A percentile compares a stretch with the other conserved stretches of the same genome.
Evolutionary conservation across 2,113 vertebrate species (phyloP).

Genomic region (Orycteropus afer): DNA sequence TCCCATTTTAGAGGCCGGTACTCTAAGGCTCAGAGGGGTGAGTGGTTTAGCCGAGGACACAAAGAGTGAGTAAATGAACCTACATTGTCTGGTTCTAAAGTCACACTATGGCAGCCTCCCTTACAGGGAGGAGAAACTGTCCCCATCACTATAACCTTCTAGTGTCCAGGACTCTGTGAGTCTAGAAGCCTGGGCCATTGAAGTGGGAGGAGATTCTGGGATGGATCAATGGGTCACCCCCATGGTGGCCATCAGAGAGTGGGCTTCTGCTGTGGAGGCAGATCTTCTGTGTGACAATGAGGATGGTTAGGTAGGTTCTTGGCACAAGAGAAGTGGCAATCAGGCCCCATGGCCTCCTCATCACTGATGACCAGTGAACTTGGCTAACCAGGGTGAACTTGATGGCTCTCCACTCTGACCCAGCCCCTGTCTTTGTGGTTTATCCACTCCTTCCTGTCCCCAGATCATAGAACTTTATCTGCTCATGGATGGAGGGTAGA

Average conservation of each 20-base stretch:
- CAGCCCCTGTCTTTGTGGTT: not conserved
- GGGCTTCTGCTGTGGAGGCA: not conserved
- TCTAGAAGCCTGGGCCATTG: not conserved
- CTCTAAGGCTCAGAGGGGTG: no score
- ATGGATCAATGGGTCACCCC: not conserved
- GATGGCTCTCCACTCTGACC: not conserved
- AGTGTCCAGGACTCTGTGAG: not conserved
- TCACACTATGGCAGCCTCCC: accelerated
- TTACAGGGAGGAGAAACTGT: not conserved
- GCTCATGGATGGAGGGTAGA: not conserved
- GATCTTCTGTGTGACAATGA: not conserved
- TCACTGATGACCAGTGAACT: not conserved
- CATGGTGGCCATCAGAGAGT: not conserved
- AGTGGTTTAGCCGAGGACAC: not conserved
- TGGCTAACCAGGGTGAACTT: not conserved
- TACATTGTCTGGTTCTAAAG: accelerated
- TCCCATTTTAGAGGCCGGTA: not conserved
- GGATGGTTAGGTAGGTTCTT: not conserved
- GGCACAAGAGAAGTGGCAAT: not conserved
- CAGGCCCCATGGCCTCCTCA: not conserved
- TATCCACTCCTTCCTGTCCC: not conserved
- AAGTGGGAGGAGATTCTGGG: not conserved
- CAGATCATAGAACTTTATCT: not conserved
- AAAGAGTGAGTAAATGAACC: not conserved
- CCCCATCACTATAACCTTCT: accelerated